A percentile compares a stretch with the other conserved stretches of the same genome.
Conservation (phyloP, 2,888 invertebrate species). For the Apodemia duryi region DNA sequence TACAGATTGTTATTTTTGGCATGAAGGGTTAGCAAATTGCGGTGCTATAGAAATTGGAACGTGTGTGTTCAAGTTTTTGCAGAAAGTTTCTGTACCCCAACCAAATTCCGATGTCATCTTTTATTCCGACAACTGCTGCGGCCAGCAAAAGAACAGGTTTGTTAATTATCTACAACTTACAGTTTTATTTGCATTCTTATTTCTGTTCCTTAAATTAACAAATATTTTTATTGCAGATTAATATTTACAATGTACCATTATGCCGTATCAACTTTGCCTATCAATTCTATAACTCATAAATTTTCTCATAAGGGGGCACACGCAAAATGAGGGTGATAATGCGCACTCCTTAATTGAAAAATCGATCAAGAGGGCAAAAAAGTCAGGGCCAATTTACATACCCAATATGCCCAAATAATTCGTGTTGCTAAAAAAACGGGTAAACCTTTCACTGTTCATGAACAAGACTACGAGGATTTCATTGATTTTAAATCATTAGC, state of each 20-base stretch:
- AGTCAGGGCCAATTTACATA: not conserved
- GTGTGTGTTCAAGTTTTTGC: not conserved
- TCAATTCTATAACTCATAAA: not conserved
- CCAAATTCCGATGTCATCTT: not conserved
- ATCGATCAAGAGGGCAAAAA: not conserved
- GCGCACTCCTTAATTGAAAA: not conserved
- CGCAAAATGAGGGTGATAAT: not conserved
- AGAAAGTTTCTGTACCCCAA: not conserved
- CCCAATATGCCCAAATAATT: not conserved
- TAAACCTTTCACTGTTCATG: not conserved
- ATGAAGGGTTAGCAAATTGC: not conserved
- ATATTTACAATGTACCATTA: not conserved
- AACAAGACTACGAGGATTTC: not conserved
- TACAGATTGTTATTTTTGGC: not conserved
- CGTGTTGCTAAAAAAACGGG: not conserved
- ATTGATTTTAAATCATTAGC: not conserved
- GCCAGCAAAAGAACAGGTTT: not conserved
- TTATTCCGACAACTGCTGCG: not conserved
- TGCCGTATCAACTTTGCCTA: not conserved
- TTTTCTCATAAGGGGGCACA: not conserved
- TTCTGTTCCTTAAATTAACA: not conserved
- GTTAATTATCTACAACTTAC: too few relatives aligned
- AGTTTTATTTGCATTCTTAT: not conserved
- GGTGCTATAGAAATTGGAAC: not conserved
- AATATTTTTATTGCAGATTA: not conserved